Evolutionary conservation across 2,888 invertebrate species (phyloP).

Genomic region (Stenoptilia bipunctidactyla): DNA sequence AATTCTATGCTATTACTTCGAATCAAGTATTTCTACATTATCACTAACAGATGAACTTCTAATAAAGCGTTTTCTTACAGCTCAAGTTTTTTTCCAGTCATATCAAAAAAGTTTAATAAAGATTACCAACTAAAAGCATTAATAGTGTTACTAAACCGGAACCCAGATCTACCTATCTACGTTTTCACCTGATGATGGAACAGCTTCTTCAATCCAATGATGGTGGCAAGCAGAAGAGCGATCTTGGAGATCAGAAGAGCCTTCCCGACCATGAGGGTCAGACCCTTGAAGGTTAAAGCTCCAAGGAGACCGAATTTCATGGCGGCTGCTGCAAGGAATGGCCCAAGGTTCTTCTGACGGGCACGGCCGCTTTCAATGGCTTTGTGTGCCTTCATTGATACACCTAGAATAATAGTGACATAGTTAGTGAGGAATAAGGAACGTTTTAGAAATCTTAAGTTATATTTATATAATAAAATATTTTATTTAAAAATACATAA

Average conservation of each 20-base stretch:
- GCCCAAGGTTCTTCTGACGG: constrained; percentile 80
- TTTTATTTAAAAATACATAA: too few relatives aligned
- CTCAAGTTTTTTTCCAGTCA: too few relatives aligned
- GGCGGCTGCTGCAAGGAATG: constrained; percentile 80
- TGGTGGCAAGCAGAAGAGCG: constrained; percentile 82
- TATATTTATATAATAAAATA: too few relatives aligned
- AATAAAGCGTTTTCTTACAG: too few relatives aligned
- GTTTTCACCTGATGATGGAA: constrained; percentile 75
- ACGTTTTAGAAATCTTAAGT: too few relatives aligned
- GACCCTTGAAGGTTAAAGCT: constrained; percentile 83
- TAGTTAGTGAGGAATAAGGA: too few relatives aligned
- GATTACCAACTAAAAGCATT: too few relatives aligned
- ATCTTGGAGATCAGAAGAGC: constrained; percentile 88
- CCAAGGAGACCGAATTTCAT: constrained; percentile 86
- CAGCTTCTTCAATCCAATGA: constrained; percentile 86
- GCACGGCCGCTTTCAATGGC: constrained; percentile 76
- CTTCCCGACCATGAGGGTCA: constrained; percentile 86
- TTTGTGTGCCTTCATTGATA: constrained; percentile 76
- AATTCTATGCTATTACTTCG: too few relatives aligned
- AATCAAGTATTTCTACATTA: too few relatives aligned
- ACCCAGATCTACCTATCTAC: not conserved
- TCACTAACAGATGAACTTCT: too few relatives aligned
- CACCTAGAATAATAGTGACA: constrained; percentile 52
- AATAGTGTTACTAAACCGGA: too few relatives aligned
- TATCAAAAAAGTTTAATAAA: too few relatives aligned